A percentile compares a stretch with the other conserved stretches of the same genome.
Evolutionary conservation across 2,888 invertebrate genomes (phyloP).

Genomic region (Cosmia pyralina): DNA sequence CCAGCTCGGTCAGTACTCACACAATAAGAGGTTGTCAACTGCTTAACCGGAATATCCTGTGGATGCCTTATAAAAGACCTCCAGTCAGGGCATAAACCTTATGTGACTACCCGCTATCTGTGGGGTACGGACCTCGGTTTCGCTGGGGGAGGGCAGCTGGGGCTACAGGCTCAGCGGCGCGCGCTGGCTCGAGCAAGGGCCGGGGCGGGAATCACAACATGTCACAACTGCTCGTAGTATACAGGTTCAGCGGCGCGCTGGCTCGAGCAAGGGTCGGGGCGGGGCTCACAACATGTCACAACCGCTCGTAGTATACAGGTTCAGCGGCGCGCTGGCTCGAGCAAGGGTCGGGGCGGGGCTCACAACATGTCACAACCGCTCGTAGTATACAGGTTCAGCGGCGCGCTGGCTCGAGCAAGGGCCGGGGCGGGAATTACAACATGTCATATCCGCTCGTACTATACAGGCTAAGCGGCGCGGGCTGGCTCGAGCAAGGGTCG

Average conservation of each 20-base stretch:
- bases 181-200: no score
- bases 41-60: background rate
- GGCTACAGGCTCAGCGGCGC: no score
- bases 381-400: background rate
- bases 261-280: no score
- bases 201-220: no score
- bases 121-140: background rate
- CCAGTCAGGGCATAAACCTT: background rate
- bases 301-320: background rate
- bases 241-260: no score
- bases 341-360: no score
- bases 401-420: background rate
- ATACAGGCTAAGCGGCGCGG: no score
- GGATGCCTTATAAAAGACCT: background rate
- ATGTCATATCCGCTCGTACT: no score
- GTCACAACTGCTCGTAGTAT: no score
- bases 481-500: no score
- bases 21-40: constrained; percentile 61
- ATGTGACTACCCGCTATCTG: background rate
- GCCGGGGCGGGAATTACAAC: no score
- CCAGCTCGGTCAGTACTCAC: constrained; percentile 91
- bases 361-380: background rate
- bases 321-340: background rate
- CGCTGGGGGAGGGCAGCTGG: no score
- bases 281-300: background rate